These are phyloP conservation scores for Amblyteles armatorius DNA, from an alignment of 2,888 invertebrate species.

Conservation along the genomic window DNA sequence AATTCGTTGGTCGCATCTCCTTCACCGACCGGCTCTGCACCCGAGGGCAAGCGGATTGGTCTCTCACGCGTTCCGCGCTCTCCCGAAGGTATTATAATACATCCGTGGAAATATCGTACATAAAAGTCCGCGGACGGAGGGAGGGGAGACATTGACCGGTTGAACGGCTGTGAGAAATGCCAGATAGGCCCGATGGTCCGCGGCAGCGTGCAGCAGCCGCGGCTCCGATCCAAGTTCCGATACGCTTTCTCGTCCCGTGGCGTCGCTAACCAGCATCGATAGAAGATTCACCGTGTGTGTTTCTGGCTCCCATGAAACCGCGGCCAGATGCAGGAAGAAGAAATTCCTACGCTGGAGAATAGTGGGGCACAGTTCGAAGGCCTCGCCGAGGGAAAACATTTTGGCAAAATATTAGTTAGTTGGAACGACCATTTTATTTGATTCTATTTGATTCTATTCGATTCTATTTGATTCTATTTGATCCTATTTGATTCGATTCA, in stretches of 20 bases:
- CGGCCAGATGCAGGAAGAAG: conserved; percentile 29
- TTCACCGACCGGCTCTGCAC: neutral
- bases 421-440: no score
- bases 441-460: no score
- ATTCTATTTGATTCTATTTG: no score
- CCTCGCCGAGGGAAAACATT: no score
- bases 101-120: conserved; percentile 10
- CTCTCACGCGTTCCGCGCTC: conserved; percentile 21
- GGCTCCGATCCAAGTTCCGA: conserved; percentile 58
- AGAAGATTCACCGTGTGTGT: conserved; percentile 17
- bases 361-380: no score
- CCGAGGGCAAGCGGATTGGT: conserved; percentile 25
- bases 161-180: conserved; percentile 31
- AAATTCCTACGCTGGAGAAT: conserved; percentile 37
- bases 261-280: conserved; percentile 58
- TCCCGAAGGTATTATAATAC: conserved; percentile 11
- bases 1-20: conserved; percentile 1
- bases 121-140: neutral
- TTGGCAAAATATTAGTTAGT: no score
- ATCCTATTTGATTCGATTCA: no score
- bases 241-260: conserved; percentile 66
- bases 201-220: neutral
- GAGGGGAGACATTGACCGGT: conserved; percentile 60
- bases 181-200: neutral
- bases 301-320: conserved; percentile 3